A percentile compares a stretch with the other conserved stretches of the same genome.
phyloP scores from a whole-genome alignment of 2,888 invertebrate species.

The Melinaea marsaeus region DNA sequence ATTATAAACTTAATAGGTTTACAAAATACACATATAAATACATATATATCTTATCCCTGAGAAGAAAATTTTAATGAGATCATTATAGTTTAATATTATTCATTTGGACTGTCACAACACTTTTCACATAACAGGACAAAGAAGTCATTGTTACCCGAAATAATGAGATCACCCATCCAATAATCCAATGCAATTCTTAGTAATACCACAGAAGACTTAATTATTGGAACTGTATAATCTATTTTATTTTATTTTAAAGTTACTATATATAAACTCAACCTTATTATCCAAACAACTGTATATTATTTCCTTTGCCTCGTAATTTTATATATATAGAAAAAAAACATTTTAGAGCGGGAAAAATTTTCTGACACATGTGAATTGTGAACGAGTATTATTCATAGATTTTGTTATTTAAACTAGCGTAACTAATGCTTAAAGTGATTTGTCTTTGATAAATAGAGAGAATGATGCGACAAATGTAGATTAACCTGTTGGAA shows the following conservation, averaged over 20 bases:
- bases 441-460: background rate
- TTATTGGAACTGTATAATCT: background rate
- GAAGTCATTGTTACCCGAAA: conserved; percentile 34
- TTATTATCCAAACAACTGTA: background rate
- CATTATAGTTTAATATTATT: conserved; percentile 1
- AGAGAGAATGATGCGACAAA: background rate
- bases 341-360: no score
- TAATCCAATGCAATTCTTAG: conserved; percentile 41
- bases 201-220: conserved; percentile 53
- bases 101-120: conserved; percentile 4
- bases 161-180: conserved; percentile 58
- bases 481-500: conserved; percentile 1
- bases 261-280: background rate
- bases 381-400: no score
- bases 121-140: conserved; percentile 13
- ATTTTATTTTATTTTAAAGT: background rate
- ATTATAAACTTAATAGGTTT: background rate
- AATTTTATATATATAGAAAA: no score
- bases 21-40: background rate
- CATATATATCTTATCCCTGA: background rate
- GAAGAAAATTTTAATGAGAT: background rate
- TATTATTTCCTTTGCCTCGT: background rate
- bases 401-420: no score
- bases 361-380: no score
- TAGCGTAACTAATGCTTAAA: no score